Conservation (phyloP, 2,797 vertebrate species). For the Meriones psammophilus region DNA sequence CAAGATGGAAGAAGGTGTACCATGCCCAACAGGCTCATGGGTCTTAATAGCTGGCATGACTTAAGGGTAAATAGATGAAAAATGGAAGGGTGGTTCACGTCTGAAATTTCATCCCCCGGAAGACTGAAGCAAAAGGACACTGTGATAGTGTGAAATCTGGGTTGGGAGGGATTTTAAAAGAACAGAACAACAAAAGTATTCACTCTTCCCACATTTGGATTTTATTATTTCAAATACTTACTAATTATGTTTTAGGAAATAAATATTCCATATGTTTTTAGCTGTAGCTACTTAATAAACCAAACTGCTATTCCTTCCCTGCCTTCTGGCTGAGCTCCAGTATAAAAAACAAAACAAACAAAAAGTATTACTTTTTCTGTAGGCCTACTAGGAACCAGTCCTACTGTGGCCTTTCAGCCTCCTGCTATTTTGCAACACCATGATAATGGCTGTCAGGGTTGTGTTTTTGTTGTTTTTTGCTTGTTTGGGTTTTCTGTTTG, state of each 20-base stretch:
- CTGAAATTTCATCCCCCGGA: not conserved
- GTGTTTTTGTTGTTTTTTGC: not conserved
- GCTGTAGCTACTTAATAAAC: not conserved
- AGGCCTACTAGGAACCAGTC: not conserved
- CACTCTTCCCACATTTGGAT: not conserved
- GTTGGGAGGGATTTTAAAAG: not conserved
- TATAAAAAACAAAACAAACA: not conserved
- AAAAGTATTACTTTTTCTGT: not conserved
- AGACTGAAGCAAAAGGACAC: not conserved
- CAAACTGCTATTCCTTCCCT: not conserved
- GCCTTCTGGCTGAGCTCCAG: not conserved
- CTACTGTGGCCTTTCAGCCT: not conserved
- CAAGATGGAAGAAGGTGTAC: not conserved
- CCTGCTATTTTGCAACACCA: not conserved
- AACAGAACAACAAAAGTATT: not conserved
- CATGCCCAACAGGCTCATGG: not conserved
- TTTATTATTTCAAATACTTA: constrained; percentile 6
- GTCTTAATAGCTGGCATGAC: not conserved
- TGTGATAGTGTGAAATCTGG: not conserved
- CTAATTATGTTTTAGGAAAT: not conserved
- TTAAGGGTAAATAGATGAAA: not conserved
- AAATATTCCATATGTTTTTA: not conserved
- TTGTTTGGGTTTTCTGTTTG: not conserved
- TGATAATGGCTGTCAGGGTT: not conserved
- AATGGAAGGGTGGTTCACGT: not conserved